A percentile compares a stretch with the other conserved stretches of the same genome.
phyloP scores from a whole-genome alignment of 2,888 invertebrate species.

The Cybosia mesomella region DNA sequence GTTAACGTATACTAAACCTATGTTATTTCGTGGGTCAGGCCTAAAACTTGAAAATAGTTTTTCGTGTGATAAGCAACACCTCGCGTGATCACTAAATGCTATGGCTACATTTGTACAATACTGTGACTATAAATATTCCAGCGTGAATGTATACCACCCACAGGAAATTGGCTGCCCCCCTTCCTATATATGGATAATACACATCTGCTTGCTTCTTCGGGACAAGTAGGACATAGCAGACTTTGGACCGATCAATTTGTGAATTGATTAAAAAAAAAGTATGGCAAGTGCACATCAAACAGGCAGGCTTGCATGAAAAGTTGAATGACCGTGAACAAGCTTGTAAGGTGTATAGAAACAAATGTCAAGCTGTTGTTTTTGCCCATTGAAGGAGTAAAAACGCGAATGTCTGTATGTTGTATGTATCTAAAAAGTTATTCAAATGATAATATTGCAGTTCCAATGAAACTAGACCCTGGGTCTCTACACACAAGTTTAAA shows the following conservation, averaged over 20 bases:
- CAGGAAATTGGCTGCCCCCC: slow-evolving; percentile 65
- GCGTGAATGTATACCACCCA: slow-evolving; percentile 63
- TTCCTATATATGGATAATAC: slow-evolving; percentile 30
- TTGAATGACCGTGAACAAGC: too few species aligned
- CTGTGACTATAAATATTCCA: slow-evolving; percentile 65
- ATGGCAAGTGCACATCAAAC: background rate
- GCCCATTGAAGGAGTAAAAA: too few species aligned
- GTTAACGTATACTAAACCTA: slow-evolving; percentile 2
- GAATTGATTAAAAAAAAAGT: background rate
- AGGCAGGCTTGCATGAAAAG: too few species aligned
- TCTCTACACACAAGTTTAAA: too few species aligned
- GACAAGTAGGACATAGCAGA: background rate
- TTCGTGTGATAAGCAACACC: slow-evolving; percentile 60
- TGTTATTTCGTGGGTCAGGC: slow-evolving; percentile 21
- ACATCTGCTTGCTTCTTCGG: too few species aligned
- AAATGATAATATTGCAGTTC: too few species aligned
- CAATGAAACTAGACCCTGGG: too few species aligned
- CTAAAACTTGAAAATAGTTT: slow-evolving; percentile 34
- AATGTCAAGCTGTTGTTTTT: too few species aligned
- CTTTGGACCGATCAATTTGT: background rate
- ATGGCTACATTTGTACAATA: slow-evolving; percentile 53
- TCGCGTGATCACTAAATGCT: slow-evolving; percentile 60
- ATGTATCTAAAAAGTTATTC: too few species aligned
- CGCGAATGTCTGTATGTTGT: too few species aligned
- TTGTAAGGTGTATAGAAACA: too few species aligned